A percentile compares a stretch with the other conserved stretches of the same genome.
These are phyloP conservation scores for Heliconius ismenius DNA, from an alignment of 2,888 invertebrate species.

Conservation along the genomic window DNA sequence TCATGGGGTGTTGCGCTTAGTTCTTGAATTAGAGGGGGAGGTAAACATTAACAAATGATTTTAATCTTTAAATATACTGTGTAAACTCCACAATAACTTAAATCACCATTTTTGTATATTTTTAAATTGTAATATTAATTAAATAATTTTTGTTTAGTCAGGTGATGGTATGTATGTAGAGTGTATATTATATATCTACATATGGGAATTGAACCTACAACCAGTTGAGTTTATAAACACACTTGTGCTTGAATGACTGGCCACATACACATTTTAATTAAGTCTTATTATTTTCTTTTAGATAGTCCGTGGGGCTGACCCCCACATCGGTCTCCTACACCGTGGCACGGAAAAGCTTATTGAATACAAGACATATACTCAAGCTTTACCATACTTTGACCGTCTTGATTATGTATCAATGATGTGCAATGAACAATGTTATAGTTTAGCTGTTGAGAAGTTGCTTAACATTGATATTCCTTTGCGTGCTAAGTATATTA, in stretches of 20 bases:
- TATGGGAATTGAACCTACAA: too few relatives aligned
- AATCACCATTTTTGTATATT: too few relatives aligned
- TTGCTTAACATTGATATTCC: constrained; percentile 97
- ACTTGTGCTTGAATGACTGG: too few relatives aligned
- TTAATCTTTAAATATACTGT: too few relatives aligned
- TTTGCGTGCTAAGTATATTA: constrained; percentile 95
- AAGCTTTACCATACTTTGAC: constrained; percentile 99
- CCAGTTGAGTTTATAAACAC: too few relatives aligned
- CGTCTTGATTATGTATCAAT: constrained; percentile 98
- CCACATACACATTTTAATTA: too few relatives aligned
- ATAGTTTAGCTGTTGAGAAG: constrained; percentile 97
- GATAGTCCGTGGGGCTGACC: constrained; percentile 93
- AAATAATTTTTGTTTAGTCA: too few relatives aligned
- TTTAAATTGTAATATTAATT: too few relatives aligned
- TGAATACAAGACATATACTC: constrained; percentile 98
- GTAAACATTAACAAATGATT: constrained; percentile 64
- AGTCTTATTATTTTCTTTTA: constrained; percentile 55
- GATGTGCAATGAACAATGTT: constrained; percentile 99
- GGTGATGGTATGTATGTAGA: too few relatives aligned
- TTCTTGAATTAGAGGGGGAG: constrained; percentile 92
- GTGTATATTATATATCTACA: too few relatives aligned
- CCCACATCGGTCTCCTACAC: constrained; percentile 98
- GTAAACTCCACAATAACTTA: too few relatives aligned
- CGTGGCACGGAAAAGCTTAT: constrained; percentile 98
- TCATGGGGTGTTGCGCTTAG: constrained; percentile 92